phyloP scores from a whole-genome alignment of 1,140 invertebrate species.

The Physella acuta region DNA sequence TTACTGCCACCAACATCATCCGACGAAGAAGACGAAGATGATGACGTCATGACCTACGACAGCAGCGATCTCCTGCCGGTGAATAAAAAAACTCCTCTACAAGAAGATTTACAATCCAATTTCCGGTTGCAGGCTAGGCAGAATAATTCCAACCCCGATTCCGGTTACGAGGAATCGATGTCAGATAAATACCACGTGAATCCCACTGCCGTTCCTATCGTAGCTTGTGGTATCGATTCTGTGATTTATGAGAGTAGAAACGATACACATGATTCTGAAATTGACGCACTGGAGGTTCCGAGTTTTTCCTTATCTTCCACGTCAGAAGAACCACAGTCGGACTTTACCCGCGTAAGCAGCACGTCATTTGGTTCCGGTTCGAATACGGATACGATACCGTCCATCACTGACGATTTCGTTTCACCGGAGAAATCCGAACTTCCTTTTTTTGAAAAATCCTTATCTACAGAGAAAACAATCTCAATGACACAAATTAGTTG shows the following conservation, averaged over 20 bases:
- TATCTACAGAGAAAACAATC: too few relatives aligned
- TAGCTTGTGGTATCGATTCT: neutral
- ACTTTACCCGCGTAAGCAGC: too few relatives aligned
- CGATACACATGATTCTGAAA: neutral
- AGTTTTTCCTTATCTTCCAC: neutral
- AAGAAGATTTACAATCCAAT: neutral
- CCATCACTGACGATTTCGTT: too few relatives aligned
- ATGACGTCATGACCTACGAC: too few relatives aligned
- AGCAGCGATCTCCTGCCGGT: too few relatives aligned
- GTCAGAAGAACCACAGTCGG: neutral
- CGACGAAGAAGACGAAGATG: too few relatives aligned
- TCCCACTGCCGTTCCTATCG: neutral
- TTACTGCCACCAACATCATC: too few relatives aligned
- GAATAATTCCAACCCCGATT: constrained; percentile 9
- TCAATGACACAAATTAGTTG: too few relatives aligned
- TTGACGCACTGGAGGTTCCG: neutral
- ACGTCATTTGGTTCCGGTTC: too few relatives aligned
- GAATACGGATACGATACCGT: too few relatives aligned
- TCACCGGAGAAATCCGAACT: too few relatives aligned
- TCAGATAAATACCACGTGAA: neutral
- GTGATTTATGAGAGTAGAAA: neutral
- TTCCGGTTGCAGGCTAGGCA: neutral
- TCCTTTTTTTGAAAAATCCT: too few relatives aligned
- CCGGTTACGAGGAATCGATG: constrained; percentile 13
- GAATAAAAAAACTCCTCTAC: neutral